Conservation (phyloP, 1,140 invertebrate genomes). For the Drosophila novamexicana region DNA sequence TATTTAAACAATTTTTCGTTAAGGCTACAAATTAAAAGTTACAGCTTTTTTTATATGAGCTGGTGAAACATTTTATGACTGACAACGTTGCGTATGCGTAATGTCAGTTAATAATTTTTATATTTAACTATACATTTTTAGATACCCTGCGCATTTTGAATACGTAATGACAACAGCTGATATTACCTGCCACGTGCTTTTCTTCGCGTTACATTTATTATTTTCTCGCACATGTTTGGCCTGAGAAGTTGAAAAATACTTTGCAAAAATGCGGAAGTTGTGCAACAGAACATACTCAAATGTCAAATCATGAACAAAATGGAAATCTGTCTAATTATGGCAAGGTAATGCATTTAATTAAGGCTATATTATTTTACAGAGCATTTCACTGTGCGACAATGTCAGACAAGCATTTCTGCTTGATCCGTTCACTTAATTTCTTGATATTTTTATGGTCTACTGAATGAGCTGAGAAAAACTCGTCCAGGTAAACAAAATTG, state of each 20-base stretch:
- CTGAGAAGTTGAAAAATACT: no score
- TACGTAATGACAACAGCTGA: no score
- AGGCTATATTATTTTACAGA: slow-evolving; percentile 4
- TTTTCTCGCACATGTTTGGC: no score
- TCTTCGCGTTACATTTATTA: no score
- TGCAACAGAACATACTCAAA: no score
- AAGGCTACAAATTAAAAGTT: slow-evolving; percentile 47
- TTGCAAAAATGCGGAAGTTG: no score
- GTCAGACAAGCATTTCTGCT: neutral
- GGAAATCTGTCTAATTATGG: no score
- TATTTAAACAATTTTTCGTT: slow-evolving; percentile 47
- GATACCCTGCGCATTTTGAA: no score
- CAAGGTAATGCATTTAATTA: neutral
- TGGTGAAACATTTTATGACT: slow-evolving; percentile 41
- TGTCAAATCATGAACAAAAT: no score
- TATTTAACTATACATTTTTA: neutral
- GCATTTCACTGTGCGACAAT: neutral
- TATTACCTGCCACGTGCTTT: no score
- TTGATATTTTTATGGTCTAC: slow-evolving; percentile 60
- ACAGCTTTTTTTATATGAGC: slow-evolving; percentile 41
- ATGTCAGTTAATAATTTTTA: slow-evolving; percentile 20
- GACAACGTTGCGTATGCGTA: slow-evolving; percentile 39
- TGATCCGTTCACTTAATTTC: slow-evolving; percentile 26
- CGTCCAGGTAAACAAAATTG: slow-evolving; percentile 47
- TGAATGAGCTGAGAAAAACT: slow-evolving; percentile 64